phyloP scores from a whole-genome alignment of 2,113 vertebrate species.

The Coregonus clupeaformis region DNA sequence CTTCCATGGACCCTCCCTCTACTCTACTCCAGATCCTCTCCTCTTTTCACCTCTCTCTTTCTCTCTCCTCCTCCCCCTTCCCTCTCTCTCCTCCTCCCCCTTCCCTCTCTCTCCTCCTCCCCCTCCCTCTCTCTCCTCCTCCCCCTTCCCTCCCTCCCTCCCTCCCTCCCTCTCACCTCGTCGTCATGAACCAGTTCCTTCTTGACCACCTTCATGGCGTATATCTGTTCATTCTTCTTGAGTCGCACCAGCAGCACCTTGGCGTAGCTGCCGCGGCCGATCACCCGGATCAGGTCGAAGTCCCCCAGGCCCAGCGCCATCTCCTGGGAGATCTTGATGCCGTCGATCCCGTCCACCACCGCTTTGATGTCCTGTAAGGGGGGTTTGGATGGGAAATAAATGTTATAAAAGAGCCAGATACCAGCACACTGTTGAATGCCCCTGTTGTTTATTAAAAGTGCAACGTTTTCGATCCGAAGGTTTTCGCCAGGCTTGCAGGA shows the following conservation, averaged over 20 bases:
- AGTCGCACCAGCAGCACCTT: constrained; percentile 95
- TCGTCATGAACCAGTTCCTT: constrained; percentile 98
- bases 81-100: not conserved
- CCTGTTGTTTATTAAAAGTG: not conserved
- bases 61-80: no score
- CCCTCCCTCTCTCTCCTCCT: no score
- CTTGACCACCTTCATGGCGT: constrained; percentile 99
- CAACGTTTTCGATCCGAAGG: not conserved
- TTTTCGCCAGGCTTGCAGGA: no score
- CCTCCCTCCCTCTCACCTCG: constrained; percentile 76
- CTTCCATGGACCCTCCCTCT: no score
- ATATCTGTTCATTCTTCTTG: constrained; percentile 93
- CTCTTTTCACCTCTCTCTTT: no score
- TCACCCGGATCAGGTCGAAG: constrained; percentile 95
- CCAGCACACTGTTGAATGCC: not conserved
- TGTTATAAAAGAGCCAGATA: no score
- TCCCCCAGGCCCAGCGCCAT: constrained; percentile 90
- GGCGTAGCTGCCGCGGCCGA: constrained; percentile 95
- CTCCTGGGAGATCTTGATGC: constrained; percentile 91
- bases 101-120: no score
- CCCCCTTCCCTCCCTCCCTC: not conserved
- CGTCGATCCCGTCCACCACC: constrained; percentile 92
- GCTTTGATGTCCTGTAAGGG: constrained; percentile 83
- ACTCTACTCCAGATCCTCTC: no score
- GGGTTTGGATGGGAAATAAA: not conserved